A percentile compares a stretch with the other conserved stretches of the same genome.
phyloP scores from a whole-genome alignment of 2,797 vertebrate genomes.

The Bufotes viridis region DNA sequence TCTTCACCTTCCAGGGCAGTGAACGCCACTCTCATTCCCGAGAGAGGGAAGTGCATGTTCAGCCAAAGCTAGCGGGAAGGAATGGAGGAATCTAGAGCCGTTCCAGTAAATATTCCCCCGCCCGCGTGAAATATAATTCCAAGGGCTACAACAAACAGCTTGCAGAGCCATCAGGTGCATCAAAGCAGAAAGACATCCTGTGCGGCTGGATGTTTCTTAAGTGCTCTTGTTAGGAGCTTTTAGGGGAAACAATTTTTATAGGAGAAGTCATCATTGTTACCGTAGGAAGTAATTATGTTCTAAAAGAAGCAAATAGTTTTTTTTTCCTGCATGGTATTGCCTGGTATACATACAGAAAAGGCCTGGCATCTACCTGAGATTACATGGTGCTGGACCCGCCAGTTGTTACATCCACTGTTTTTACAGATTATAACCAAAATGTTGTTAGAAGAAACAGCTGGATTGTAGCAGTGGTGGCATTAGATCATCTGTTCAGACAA shows the following conservation, averaged over 20 bases:
- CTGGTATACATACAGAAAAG: background rate
- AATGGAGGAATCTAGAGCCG: background rate
- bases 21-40: slow-evolving; percentile 11
- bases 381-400: too few species aligned
- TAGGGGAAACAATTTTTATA: slow-evolving; percentile 36
- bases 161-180: slow-evolving; percentile 41
- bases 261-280: slow-evolving; percentile 4
- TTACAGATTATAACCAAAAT: too few species aligned
- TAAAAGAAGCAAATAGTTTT: background rate
- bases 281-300: slow-evolving; percentile 31
- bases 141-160: slow-evolving; percentile 8
- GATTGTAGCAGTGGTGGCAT: too few species aligned
- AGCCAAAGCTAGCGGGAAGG: background rate
- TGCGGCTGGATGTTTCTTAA: slow-evolving; percentile 38
- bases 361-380: too few species aligned
- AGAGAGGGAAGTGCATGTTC: background rate
- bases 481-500: too few species aligned
- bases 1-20: slow-evolving; percentile 33
- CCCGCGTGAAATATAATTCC: slow-evolving; percentile 10
- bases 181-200: slow-evolving; percentile 39
- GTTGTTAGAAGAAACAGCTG: too few species aligned
- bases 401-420: too few species aligned
- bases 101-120: slow-evolving; percentile 15
- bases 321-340: background rate
- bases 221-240: slow-evolving; percentile 47